Evolutionary conservation across 2,797 vertebrate species (phyloP), one percentile per base, ranked within the genome.

Genomic region (Argentina silus): DNA sequence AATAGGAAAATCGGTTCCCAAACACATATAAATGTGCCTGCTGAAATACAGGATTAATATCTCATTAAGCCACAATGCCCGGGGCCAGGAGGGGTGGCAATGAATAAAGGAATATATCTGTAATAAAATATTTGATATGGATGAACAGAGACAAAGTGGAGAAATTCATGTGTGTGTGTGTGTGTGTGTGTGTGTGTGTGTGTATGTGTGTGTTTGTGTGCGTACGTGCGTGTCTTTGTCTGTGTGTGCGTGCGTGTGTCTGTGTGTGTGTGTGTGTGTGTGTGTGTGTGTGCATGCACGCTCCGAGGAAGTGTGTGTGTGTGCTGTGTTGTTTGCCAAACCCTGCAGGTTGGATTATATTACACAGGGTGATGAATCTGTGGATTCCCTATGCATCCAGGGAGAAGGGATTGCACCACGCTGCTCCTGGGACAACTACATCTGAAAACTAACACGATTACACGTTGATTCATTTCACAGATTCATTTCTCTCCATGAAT

Each of bases 401-500:
- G 42, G 61, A 57, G 66, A 55, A 21, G 17, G 63, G 67, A 78
- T 85, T 70, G 76, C 55, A 70, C 62, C 63, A 45, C 84, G 78
- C 72, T 61, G 15, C 70, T 78, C 55, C 62, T 67, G 72, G 67
- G 76, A 76, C 66, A 68, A 78, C 21, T 43, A 27, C 73, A 45
- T 68, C 53, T 44, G 69, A 69, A 74, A 81, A 72, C 73, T 71
- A 79, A 83, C 55, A 65, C 67, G 74, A 80, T 75, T 70, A 81
- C 51, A 81, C 51, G 74, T 69, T 50, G 57, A 73, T 75, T 74
- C 57, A 62, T 74, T 77, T 63, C 51, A 55, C 55, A 56, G 61
- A 75, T 77, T 78, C 74, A 56, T 69, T 74, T 63, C 73, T 51
- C 72, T 81, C 76, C 74, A 71, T 79, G 81, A 70, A 80, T 82